Evolutionary conservation across 2,888 invertebrate species (phyloP).

Genomic region (Ariolimax columbianus): DNA sequence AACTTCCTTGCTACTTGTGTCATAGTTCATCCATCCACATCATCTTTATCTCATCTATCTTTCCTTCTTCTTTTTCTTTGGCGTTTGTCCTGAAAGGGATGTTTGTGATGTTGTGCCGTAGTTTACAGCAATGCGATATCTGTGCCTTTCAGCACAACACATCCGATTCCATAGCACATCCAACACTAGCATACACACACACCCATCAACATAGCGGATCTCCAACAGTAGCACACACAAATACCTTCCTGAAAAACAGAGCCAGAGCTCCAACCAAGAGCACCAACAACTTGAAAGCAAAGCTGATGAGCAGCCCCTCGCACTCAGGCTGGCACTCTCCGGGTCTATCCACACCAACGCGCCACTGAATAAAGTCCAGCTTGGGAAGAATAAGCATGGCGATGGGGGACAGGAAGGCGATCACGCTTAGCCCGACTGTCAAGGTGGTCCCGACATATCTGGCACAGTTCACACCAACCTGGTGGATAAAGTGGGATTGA

Average conservation of each 20-base stretch:
- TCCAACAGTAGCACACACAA: background rate
- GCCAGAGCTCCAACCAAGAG: conserved; percentile 95
- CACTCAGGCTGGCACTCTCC: conserved; percentile 70
- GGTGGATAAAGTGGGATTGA: background rate
- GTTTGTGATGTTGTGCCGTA: no score
- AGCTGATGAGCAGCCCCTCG: conserved; percentile 92
- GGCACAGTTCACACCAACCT: conserved; percentile 74
- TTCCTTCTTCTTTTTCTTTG: no score
- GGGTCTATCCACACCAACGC: conserved; percentile 49
- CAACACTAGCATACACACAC: no score
- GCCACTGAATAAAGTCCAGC: conserved; percentile 83
- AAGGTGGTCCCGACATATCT: conserved; percentile 88
- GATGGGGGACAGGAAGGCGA: conserved; percentile 93
- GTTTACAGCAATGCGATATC: no score
- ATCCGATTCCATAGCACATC: no score
- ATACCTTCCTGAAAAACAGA: conserved; percentile 84
- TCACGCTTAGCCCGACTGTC: conserved; percentile 87
- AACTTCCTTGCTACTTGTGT: no score
- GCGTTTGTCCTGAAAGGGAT: no score
- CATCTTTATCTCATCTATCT: no score
- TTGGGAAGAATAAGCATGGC: conserved; percentile 97
- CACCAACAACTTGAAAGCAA: conserved; percentile 93
- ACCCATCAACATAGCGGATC: no score
- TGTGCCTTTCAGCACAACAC: no score
- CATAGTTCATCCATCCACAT: no score